A percentile compares a stretch with the other conserved stretches of the same genome.
Evolutionary conservation across 37 sponge, comb jelly and placozoan species (phyloP).

Genomic region (Halichondria panicea): DNA sequence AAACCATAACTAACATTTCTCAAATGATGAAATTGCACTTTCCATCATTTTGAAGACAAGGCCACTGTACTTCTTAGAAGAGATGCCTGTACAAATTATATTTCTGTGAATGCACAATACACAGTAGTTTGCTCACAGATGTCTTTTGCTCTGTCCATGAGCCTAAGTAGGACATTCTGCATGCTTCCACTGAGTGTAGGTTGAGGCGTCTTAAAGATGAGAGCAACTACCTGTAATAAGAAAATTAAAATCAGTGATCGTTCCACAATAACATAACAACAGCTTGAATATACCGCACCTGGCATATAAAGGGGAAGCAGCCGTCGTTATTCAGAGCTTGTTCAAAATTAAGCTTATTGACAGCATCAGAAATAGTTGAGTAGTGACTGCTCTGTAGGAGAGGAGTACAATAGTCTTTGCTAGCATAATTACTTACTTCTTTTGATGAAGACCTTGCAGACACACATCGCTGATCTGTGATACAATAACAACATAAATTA

Average conservation of each 20-base stretch:
- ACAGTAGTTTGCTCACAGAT: constrained; percentile 3
- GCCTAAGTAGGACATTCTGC: constrained; percentile 20
- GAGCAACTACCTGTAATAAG: constrained; percentile 15
- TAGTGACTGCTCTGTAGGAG: constrained; percentile 37
- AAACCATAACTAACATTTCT: neutral
- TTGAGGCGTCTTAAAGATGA: constrained; percentile 19
- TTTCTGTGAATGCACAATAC: neutral
- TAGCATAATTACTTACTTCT: no score
- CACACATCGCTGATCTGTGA: constrained; percentile 5
- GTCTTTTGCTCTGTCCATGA: constrained; percentile 29
- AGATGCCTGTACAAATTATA: neutral
- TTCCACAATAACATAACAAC: neutral
- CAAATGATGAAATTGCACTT: neutral
- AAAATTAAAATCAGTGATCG: no score
- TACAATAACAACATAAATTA: neutral
- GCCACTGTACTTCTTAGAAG: constrained; percentile 1
- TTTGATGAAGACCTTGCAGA: neutral
- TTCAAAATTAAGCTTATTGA: constrained; percentile 30
- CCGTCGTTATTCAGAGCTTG: constrained; percentile 32
- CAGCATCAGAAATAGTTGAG: constrained; percentile 38
- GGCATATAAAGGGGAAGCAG: constrained; percentile 51
- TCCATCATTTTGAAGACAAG: constrained; percentile 21
- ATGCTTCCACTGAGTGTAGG: constrained; percentile 28
- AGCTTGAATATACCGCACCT: constrained; percentile 1
- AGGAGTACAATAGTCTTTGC: neutral